Evolutionary conservation across 2,888 invertebrate species (phyloP).

Genomic region (Heliconius ethilla): DNA sequence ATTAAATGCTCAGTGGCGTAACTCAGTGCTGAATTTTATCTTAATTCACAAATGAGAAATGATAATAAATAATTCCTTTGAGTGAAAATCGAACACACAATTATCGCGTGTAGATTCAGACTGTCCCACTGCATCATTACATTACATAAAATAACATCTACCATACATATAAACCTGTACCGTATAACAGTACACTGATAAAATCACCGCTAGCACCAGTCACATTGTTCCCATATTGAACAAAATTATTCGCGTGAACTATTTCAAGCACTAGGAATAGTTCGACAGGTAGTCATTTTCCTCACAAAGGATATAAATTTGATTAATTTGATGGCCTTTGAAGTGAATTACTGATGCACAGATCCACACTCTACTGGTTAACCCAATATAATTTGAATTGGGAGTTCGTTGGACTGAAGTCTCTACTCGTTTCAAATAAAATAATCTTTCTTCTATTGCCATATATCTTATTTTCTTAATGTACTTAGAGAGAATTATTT

Average conservation of each 20-base stretch:
- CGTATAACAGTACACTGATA: not conserved
- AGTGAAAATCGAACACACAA: not conserved
- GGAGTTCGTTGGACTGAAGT: conserved; percentile 4
- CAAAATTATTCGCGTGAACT: not conserved
- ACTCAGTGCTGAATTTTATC: too few species aligned
- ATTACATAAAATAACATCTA: not conserved
- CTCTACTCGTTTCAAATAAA: not conserved
- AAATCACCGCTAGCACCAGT: conserved; percentile 1
- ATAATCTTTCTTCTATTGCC: not conserved
- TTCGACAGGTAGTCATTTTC: not conserved
- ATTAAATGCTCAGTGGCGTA: too few species aligned
- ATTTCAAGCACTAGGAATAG: not conserved
- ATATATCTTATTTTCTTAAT: not conserved
- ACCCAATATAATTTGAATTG: conserved; percentile 10
- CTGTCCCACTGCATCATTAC: not conserved
- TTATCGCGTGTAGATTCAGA: not conserved
- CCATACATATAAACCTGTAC: not conserved
- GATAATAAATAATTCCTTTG: not conserved
- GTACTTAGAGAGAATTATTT: too few species aligned
- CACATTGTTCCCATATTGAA: not conserved
- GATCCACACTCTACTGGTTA: not conserved
- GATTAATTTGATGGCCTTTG: conserved; percentile 12
- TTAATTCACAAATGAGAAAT: too few species aligned
- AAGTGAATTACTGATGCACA: conserved; percentile 14
- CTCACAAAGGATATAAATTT: conserved; percentile 8